These are phyloP conservation scores for Gouania willdenowi DNA, from an alignment of 2,797 vertebrate species.

Conservation along the genomic window DNA sequence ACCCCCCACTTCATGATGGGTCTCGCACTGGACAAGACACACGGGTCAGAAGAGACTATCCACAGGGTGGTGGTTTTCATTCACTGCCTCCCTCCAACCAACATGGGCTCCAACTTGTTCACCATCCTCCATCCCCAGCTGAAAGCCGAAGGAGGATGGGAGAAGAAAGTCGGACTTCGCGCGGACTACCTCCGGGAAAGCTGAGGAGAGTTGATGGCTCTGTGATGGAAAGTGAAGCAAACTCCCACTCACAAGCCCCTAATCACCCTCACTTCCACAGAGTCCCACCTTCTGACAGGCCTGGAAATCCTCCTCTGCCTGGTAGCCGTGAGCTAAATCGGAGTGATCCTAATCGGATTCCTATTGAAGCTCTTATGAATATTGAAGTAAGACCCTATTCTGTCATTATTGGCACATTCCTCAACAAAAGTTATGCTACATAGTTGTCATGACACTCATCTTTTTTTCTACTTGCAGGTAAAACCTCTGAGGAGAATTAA, in stretches of 20 bases:
- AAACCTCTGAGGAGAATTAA: conserved; percentile 88
- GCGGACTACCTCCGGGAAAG: conserved; percentile 61
- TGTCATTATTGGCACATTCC: background rate
- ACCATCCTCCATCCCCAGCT: conserved; percentile 34
- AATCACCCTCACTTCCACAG: conserved; percentile 54
- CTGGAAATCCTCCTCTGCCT: conserved; percentile 38
- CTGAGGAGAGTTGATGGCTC: conserved; percentile 54
- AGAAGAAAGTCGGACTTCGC: conserved; percentile 48
- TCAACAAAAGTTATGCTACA: too few relatives aligned
- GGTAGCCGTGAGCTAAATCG: conserved; percentile 49
- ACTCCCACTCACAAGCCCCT: conserved; percentile 41
- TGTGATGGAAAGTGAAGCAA: conserved; percentile 15
- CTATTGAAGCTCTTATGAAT: conserved; percentile 78
- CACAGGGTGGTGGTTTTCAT: conserved; percentile 20
- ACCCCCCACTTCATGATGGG: conserved; percentile 45
- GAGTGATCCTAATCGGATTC: conserved; percentile 71
- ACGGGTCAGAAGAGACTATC: conserved; percentile 50
- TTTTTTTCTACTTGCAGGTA: conserved; percentile 24
- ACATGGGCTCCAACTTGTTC: conserved; percentile 25
- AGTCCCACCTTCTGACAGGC: conserved; percentile 42
- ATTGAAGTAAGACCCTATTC: conserved; percentile 61
- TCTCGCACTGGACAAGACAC: conserved; percentile 44
- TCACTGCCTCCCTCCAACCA: conserved; percentile 28
- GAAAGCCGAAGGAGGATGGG: conserved; percentile 54
- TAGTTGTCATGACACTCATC: background rate